Conservation (phyloP, 1,140 invertebrate genomes). For the Samia ricini region DNA sequence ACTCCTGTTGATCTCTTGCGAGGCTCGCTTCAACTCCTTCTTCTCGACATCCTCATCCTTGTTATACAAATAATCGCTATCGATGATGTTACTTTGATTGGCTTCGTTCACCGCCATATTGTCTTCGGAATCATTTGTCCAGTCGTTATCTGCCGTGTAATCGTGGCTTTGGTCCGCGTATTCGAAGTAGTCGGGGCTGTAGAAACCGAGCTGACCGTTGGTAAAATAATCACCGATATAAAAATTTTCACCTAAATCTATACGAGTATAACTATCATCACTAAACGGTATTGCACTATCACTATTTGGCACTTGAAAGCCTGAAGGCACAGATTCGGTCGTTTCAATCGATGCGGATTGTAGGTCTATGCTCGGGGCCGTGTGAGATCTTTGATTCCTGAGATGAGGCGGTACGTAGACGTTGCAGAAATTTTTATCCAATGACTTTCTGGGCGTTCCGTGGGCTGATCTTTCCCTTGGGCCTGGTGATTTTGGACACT, state of each 20-base stretch:
- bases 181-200: slow-evolving; percentile 55
- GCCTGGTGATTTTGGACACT: slow-evolving; percentile 57
- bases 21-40: slow-evolving; percentile 78
- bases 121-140: slow-evolving; percentile 57
- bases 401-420: slow-evolving; percentile 73
- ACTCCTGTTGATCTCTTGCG: slow-evolving; percentile 80
- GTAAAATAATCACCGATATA: slow-evolving; percentile 73
- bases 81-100: slow-evolving; percentile 59
- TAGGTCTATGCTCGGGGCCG: slow-evolving; percentile 39
- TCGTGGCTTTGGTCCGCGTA: slow-evolving; percentile 38
- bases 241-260: slow-evolving; percentile 64
- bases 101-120: slow-evolving; percentile 54
- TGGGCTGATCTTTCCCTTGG: slow-evolving; percentile 53
- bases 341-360: slow-evolving; percentile 31
- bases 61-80: slow-evolving; percentile 58
- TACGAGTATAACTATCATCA: slow-evolving; percentile 64
- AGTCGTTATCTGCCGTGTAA: slow-evolving; percentile 27
- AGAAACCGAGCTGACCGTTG: slow-evolving; percentile 67
- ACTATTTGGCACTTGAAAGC: slow-evolving; percentile 70
- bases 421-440: slow-evolving; percentile 71
- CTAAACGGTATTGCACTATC: slow-evolving; percentile 69
- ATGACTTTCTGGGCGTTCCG: slow-evolving; percentile 53
- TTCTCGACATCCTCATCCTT: slow-evolving; percentile 79
- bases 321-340: slow-evolving; percentile 56
- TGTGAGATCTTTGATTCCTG: slow-evolving; percentile 58